Evolutionary conservation across 1,140 invertebrate genomes (phyloP), one percentile per base, ranked within the genome.

Genomic region (Caenorhabditis brenneri): DNA sequence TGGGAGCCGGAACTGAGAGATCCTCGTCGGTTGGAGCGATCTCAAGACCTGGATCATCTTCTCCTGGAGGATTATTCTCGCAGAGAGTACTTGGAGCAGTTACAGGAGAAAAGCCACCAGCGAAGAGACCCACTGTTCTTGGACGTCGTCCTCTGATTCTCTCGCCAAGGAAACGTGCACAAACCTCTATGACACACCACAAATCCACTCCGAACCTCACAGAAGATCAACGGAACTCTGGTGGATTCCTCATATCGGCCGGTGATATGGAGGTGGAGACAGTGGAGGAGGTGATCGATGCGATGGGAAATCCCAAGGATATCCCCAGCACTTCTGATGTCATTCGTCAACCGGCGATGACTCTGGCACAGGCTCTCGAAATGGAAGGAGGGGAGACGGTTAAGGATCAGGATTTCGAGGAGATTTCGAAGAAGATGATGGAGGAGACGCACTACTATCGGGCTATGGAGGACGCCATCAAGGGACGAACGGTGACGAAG

Each of bases 321-420:
- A n/a, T n/a, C n/a, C n/a, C n/a, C n/a, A n/a, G n/a, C 31, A 65
- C 58, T 33, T 65, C 58, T 5, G 58, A 65, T 5, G 9, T 3
- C 24, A 7, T 29, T 15, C 15, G 53, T 12, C 53, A 24, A 27
- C 53, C 53, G 2, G 16, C 29, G n/a, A 12, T 74, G 27, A 46
- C 33, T 9, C 36, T 74, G 6, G 65, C 9, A 10, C 36, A 46
- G 24, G 65, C 65, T 27, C 36, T 46, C 1, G 36, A 39, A 6
- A 27, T 58, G 53, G 65, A 31, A 42, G 22, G 36, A 0, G 12
- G 29, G 2, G 19, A 31, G 12, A 3, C 15, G 24, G 24, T 74
- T 5, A 74, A 74, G n/a, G 65, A 74, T 74, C 65, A 74, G 16
- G 65, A 74, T 42, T 42, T 74, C 2, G 65, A 74, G n/a, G 65